These are phyloP conservation scores for Chrosomus eos DNA, from an alignment of 2,797 vertebrate genomes.

Conservation along the genomic window DNA sequence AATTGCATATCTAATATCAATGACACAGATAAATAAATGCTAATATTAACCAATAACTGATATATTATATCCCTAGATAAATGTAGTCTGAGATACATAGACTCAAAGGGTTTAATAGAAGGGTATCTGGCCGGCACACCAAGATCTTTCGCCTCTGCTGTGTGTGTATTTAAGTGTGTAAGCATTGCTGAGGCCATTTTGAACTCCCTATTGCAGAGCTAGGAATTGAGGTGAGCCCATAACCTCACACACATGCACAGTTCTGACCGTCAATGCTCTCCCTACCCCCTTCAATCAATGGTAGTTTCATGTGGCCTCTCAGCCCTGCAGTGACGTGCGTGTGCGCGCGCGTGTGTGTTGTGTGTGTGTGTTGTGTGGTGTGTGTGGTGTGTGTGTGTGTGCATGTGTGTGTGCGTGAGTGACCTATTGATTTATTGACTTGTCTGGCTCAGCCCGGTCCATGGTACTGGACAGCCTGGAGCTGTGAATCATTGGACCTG, in stretches of 20 bases:
- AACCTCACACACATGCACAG: constrained; percentile 56
- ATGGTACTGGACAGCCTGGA: constrained; percentile 75
- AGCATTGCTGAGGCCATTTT: constrained; percentile 47
- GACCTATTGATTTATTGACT: constrained; percentile 87
- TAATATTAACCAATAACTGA: background rate
- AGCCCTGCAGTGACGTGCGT: constrained; percentile 80
- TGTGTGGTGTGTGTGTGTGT: constrained; percentile 51
- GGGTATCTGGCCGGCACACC: constrained; percentile 74
- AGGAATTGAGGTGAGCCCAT: constrained; percentile 55
- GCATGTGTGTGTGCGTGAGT: constrained; percentile 51
- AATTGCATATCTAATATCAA: background rate
- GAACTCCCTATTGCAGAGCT: constrained; percentile 46
- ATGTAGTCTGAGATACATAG: constrained; percentile 3
- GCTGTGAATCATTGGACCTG: constrained; percentile 68
- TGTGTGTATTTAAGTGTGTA: constrained; percentile 40
- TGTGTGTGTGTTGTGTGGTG: constrained; percentile 60
- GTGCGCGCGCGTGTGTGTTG: constrained; percentile 16
- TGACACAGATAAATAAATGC: background rate
- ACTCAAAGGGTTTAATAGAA: constrained; percentile 62
- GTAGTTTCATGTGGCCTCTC: constrained; percentile 85
- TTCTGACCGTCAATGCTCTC: constrained; percentile 51
- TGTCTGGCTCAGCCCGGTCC: constrained; percentile 60
- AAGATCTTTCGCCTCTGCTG: constrained; percentile 65
- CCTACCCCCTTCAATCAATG: constrained; percentile 77
- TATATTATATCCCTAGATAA: background rate